Percentiles rank a stretch among this genome's conserved stretches.
These are phyloP conservation scores for Oryzias sinensis DNA, from an alignment of 2,797 vertebrate genomes.

Conservation along the genomic window DNA sequence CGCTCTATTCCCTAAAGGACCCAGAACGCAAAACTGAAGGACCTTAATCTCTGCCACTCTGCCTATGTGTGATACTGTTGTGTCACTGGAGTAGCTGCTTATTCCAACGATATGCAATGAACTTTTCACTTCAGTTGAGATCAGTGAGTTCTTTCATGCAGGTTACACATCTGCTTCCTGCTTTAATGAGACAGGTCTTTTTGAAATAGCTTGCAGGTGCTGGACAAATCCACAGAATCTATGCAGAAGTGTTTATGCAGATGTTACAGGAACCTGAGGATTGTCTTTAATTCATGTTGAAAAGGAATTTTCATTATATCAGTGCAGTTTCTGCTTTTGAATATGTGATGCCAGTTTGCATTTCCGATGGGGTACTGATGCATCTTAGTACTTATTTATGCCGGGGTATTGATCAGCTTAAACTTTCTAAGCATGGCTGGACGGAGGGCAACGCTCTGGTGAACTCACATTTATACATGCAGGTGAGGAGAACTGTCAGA, in stretches of 20 bases:
- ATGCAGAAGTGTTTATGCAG: conserved; percentile 25
- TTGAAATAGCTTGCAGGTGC: neutral
- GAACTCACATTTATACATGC: too few species aligned
- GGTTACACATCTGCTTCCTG: conserved; percentile 17
- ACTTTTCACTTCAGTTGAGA: neutral
- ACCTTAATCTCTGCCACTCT: conserved; percentile 8
- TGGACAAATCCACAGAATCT: neutral
- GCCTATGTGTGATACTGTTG: conserved; percentile 13
- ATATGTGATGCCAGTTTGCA: too few species aligned
- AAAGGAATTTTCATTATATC: too few species aligned
- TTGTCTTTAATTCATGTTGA: neutral
- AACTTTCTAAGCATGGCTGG: too few species aligned
- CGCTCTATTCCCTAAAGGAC: conserved; percentile 23
- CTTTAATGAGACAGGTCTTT: conserved; percentile 10
- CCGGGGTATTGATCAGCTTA: too few species aligned
- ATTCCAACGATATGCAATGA: conserved; percentile 13
- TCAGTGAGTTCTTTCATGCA: conserved; percentile 22
- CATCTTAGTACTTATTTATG: too few species aligned
- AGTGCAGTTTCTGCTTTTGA: too few species aligned
- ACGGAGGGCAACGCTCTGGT: too few species aligned
- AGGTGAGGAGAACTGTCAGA: too few species aligned
- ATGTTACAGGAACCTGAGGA: neutral
- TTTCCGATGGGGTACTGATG: too few species aligned
- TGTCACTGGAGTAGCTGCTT: conserved; percentile 17
- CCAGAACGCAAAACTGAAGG: conserved; percentile 14